These are phyloP conservation scores for Phasia obesa DNA, from an alignment of 2,888 invertebrate genomes.

Conservation along the genomic window DNA sequence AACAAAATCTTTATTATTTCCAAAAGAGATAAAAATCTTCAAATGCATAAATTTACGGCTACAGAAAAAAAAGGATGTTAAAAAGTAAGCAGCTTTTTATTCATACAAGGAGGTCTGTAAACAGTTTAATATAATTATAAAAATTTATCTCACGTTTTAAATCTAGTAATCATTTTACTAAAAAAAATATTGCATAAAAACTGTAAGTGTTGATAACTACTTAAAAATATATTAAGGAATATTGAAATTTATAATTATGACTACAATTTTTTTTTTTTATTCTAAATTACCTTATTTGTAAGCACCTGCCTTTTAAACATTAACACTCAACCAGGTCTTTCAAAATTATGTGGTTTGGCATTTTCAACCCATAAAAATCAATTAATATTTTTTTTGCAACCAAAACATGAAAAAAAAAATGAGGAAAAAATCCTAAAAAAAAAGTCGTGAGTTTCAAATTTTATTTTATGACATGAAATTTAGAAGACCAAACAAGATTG, in stretches of 20 bases:
- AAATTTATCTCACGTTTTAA: constrained; percentile 68
- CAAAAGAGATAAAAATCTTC: constrained; percentile 32
- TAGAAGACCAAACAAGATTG: constrained; percentile 56
- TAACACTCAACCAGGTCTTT: constrained; percentile 10
- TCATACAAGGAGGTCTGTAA: constrained; percentile 26
- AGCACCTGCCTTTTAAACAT: constrained; percentile 41
- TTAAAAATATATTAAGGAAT: constrained; percentile 45
- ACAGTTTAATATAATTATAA: constrained; percentile 47
- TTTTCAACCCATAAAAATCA: constrained; percentile 47
- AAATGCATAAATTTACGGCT: constrained; percentile 6
- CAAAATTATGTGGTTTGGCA: neutral
- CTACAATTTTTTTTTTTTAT: constrained; percentile 22
- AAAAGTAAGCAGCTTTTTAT: constrained; percentile 1
- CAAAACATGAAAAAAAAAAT: neutral
- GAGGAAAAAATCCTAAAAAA: neutral
- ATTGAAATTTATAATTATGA: constrained; percentile 7
- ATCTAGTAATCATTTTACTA: constrained; percentile 53
- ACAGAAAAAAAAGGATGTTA: constrained; percentile 28
- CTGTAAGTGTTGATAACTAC: constrained; percentile 56
- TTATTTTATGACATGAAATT: constrained; percentile 59
- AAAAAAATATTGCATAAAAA: constrained; percentile 8
- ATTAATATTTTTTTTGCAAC: constrained; percentile 51
- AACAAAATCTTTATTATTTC: constrained; percentile 14
- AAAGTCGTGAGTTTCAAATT: constrained; percentile 63
- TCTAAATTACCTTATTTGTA: constrained; percentile 45